These are phyloP conservation scores for Crossocerus cetratus DNA, from an alignment of 2,888 invertebrate genomes.

Conservation along the genomic window DNA sequence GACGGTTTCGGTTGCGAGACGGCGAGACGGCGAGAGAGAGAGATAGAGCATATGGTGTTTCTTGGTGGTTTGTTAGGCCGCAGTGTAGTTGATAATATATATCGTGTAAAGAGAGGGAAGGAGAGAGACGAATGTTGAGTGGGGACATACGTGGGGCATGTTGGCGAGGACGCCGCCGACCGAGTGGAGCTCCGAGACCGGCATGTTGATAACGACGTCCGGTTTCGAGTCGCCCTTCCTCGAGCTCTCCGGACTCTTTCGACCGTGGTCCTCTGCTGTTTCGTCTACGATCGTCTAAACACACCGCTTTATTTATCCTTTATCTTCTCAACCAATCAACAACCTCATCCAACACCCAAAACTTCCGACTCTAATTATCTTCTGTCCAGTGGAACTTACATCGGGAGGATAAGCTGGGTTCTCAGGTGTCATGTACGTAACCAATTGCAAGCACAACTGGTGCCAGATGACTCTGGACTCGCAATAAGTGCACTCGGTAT, in stretches of 20 bases:
- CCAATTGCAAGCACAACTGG: conserved; percentile 89
- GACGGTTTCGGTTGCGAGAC: conserved; percentile 32
- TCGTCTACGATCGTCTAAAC: conserved; percentile 83
- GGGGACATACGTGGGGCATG: conserved; percentile 91
- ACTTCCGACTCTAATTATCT: no score
- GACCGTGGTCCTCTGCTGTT: conserved; percentile 82
- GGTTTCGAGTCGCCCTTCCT: conserved; percentile 82
- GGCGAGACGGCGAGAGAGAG: conserved; percentile 40
- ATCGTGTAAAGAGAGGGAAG: conserved; percentile 6
- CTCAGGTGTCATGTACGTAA: conserved; percentile 88
- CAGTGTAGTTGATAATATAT: background rate
- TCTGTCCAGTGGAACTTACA: no score
- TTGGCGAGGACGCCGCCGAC: conserved; percentile 93
- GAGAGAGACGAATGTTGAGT: background rate
- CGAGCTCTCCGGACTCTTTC: conserved; percentile 85
- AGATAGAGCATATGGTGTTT: no score
- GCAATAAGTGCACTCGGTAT: conserved; percentile 91
- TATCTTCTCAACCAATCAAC: no score
- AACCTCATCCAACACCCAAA: no score
- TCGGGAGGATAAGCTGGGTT: conserved; percentile 86
- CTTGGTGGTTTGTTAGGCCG: no score
- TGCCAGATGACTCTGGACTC: conserved; percentile 97
- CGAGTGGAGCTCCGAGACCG: conserved; percentile 84
- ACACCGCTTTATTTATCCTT: background rate
- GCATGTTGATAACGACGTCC: conserved; percentile 81